phyloP scores from a whole-genome alignment of 2,888 invertebrate species.

The Oscheius sp. region DNA sequence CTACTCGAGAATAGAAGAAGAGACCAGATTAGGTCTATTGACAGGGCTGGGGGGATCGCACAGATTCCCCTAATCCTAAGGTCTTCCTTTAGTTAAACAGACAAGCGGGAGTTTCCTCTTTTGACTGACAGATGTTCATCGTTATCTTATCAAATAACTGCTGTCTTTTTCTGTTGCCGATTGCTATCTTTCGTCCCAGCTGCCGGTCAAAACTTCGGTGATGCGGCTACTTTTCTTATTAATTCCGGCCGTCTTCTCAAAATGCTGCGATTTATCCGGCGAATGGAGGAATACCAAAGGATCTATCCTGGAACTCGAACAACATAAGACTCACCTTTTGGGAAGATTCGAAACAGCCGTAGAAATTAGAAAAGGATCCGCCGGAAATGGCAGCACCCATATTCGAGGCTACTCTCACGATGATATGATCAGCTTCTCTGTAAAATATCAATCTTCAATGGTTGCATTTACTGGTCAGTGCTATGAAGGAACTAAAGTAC shows the following conservation, averaged over 20 bases:
- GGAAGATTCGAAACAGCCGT: slow-evolving; percentile 18
- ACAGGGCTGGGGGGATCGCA: slow-evolving; percentile 4
- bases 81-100: too few species aligned
- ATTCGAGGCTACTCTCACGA: slow-evolving; percentile 16
- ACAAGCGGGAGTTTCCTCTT: too few species aligned
- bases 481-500: too few species aligned
- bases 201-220: slow-evolving; percentile 3
- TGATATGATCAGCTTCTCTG: slow-evolving; percentile 17
- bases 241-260: not conserved
- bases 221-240: slow-evolving; percentile 3
- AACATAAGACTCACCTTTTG: not conserved
- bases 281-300: slow-evolving; percentile 27
- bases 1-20: too few species aligned
- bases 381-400: slow-evolving; percentile 20
- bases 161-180: not conserved
- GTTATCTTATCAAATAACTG: not conserved
- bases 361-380: slow-evolving; percentile 14
- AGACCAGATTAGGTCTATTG: slow-evolving; percentile 6
- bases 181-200: not conserved
- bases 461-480: slow-evolving; percentile 30
- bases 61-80: not conserved
- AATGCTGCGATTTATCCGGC: slow-evolving; percentile 16
- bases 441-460: slow-evolving; percentile 8
- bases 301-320: slow-evolving; percentile 8
- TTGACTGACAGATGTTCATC: not conserved